Base-by-base conservation (phyloP, 2,888 invertebrate species). In the Erebia aethiops region DNA sequence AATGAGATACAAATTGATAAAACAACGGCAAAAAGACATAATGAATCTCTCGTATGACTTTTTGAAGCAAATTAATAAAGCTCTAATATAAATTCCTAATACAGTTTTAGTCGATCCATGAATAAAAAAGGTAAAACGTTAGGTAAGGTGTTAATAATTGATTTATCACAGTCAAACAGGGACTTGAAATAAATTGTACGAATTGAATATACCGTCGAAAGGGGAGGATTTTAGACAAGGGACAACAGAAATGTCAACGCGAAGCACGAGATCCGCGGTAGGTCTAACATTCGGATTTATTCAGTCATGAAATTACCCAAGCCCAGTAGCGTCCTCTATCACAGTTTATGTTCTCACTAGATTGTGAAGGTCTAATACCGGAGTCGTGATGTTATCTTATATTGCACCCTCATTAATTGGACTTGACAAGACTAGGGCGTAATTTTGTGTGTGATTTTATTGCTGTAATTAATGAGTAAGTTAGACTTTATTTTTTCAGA, bases 301-400 rank as follows among this genome's bases (percentile, higher is more conserved):
- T 89, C 91, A 91, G 87, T 87, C 92, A 91, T 92, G 92, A 92
- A 92, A 92, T 91, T 90, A 92, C 91, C 91, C 90, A 91, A 89
- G 88, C 86, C 89, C 87, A 88, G 77, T 77, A 80, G 88, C 88
- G 83, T 86, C 84, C 87, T 86, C 89, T 88, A 89, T 90, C 87
- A 88, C 87, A 88, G 90, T 92, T 91, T 91, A 92, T 89, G 90
- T 90, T 88, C 89, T 85, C 90, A 91, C 90, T 91, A 90, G 89
- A 88, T 88, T 88, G 87, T 87, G 83, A 86, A 84, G 87, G 87
- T 82, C 86, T 82, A 79, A 80, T 79, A 77, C 73, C 74, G 78
- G 77, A 70, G 74, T 76, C 77, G 79, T 80, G 87, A 82, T 83
- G n/a, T 67, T 58, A 84, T 83, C 83, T 84, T 81, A 84, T 81